Percentiles rank a stretch among this genome's conserved stretches.
Conservation (phyloP, 2,113 vertebrate genomes). For the Eira barbara region DNA sequence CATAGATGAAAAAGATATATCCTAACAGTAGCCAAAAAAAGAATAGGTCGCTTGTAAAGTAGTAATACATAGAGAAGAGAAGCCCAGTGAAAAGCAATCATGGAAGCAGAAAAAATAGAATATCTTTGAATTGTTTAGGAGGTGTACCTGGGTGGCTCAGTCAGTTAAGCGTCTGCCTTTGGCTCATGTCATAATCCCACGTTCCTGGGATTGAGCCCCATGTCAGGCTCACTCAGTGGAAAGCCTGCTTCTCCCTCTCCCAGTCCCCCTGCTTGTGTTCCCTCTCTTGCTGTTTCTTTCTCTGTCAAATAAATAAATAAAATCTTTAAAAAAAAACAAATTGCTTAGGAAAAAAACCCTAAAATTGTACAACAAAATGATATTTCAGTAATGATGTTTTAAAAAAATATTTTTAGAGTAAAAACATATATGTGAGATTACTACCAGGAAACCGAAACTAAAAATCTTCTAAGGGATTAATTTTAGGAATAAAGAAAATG, state of each 20-base stretch:
- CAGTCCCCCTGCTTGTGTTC: too few species aligned
- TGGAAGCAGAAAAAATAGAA: not conserved
- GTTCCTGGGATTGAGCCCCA: too few species aligned
- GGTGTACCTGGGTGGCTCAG: too few species aligned
- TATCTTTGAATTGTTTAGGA: not conserved
- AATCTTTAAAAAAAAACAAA: not conserved
- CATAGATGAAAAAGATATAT: not conserved
- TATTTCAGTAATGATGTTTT: not conserved
- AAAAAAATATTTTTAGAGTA: not conserved
- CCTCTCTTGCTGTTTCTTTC: too few species aligned
- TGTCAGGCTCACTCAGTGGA: too few species aligned
- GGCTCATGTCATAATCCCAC: too few species aligned
- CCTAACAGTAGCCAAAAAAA: not conserved
- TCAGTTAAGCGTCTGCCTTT: too few species aligned
- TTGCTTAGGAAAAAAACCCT: not conserved
- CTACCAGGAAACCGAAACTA: not conserved
- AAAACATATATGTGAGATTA: not conserved
- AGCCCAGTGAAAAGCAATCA: not conserved
- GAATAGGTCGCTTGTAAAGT: not conserved
- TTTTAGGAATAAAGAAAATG: not conserved
- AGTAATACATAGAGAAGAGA: not conserved
- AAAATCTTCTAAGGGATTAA: not conserved
- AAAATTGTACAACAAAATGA: not conserved
- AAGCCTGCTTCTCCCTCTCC: too few species aligned
- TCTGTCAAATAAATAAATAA: too few species aligned